Evolutionary conservation across 2,113 vertebrate genomes (phyloP).

Genomic region (Orycteropus afer): DNA sequence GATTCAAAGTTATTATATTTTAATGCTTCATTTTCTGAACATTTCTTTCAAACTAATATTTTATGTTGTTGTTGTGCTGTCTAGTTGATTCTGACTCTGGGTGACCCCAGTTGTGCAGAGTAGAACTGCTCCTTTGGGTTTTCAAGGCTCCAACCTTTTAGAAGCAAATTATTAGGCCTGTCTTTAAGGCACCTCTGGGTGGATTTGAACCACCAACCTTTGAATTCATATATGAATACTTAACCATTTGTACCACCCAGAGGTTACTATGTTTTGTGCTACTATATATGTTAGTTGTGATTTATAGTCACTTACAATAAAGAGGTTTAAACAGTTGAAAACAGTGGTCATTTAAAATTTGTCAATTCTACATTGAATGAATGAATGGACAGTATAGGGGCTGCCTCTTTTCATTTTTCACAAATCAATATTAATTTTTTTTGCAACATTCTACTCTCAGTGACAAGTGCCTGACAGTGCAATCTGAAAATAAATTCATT

Average conservation of each 20-base stretch:
- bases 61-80: neutral
- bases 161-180: neutral
- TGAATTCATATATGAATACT: neutral
- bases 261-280: neutral
- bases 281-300: neutral
- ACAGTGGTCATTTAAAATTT: neutral
- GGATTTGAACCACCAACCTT: neutral
- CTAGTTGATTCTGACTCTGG: neutral
- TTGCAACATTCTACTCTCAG: neutral
- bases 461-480: neutral
- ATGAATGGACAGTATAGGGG: neutral
- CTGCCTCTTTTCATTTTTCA: constrained; percentile 3
- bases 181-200: neutral
- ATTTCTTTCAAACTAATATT: neutral
- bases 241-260: neutral
- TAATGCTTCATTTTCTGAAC: neutral
- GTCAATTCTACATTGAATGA: neutral
- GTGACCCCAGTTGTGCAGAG: neutral
- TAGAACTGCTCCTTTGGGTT: neutral
- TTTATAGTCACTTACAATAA: neutral
- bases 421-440: neutral
- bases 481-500: constrained; percentile 39
- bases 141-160: neutral
- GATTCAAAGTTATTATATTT: constrained; percentile 1
- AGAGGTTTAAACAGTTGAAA: constrained; percentile 1